Evolutionary conservation across 2,113 vertebrate species (phyloP).

Genomic region (Myotis brandtii): DNA sequence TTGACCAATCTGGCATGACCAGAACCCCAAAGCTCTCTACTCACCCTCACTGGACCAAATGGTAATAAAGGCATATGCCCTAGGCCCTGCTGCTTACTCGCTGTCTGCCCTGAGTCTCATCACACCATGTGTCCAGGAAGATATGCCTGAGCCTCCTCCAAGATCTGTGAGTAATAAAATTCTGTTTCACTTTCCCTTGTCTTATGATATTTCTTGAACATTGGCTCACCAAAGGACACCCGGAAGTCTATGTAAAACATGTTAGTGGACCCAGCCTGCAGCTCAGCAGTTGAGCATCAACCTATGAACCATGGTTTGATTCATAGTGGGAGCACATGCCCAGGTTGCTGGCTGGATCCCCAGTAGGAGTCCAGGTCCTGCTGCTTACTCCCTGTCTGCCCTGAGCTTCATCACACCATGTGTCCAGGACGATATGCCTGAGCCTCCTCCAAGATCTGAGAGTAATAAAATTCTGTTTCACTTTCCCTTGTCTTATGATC

Average conservation of each 20-base stretch:
- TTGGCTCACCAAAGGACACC: not conserved
- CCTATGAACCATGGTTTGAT: no score
- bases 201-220: not conserved
- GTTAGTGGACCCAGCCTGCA: not conserved
- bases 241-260: not conserved
- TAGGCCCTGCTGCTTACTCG: not conserved
- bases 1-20: not conserved
- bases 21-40: not conserved
- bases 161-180: not conserved
- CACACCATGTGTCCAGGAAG: not conserved
- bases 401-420: no score
- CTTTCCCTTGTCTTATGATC: not conserved
- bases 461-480: not conserved
- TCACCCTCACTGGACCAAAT: not conserved
- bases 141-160: not conserved
- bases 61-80: not conserved
- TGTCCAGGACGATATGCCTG: not conserved
- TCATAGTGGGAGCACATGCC: no score
- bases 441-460: not conserved
- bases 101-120: no score
- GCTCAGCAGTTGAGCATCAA: no score
- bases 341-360: no score
- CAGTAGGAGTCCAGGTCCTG: not conserved
- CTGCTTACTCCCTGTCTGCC: not conserved
- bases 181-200: not conserved